Evolutionary conservation across 2,888 invertebrate genomes (phyloP), one percentile per base, ranked within the genome.

Genomic region (Sinotaia quadrata): DNA sequence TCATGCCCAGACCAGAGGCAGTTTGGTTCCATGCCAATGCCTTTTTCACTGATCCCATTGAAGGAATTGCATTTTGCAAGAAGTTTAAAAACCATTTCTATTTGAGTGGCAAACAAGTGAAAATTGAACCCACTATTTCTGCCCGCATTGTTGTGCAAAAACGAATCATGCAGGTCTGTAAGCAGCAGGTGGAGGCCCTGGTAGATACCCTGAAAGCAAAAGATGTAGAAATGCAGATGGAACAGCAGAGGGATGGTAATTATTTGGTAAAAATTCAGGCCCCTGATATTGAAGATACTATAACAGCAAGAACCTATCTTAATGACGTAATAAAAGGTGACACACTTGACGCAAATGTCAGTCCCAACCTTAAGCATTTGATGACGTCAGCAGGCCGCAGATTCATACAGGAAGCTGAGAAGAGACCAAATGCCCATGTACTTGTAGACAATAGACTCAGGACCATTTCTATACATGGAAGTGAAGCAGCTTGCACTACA

Each of bases 1-100:
- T 47, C n/a, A 59, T 71, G 29, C 73, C 59, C 24, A 34, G 54
- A 58, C 67, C 41, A 54, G 72, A 52, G 21, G 69, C 75, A 12
- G 73, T 68, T 12, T 68, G 47, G 10, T 75, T 71, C 29, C 18
- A 60, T 2, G 82, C 77, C 10, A 75, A 74, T 63, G 74, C 78
- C 5, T 51, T 67, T 0, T 80, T 80, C 51, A 59, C 57, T n/a
- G 69, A 79, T 37, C 72, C 79, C 8, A 69, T 77, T 8, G 71
- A 75, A 54, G 81, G 80, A 24, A 41, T 74, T 37, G 36, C 29
- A 15, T 75, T 74, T 4, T 78, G 71, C 51, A 59, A 61, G 21
- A 34, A n/a, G 4, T 44, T 76, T 4, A 49, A 58, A 21, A 59
- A 47, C 24, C 51, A 47, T 2, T 60, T 69, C 31, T 34, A 27